Conservation (phyloP, 2,888 invertebrate genomes). For the Dicyrtomina minuta region DNA sequence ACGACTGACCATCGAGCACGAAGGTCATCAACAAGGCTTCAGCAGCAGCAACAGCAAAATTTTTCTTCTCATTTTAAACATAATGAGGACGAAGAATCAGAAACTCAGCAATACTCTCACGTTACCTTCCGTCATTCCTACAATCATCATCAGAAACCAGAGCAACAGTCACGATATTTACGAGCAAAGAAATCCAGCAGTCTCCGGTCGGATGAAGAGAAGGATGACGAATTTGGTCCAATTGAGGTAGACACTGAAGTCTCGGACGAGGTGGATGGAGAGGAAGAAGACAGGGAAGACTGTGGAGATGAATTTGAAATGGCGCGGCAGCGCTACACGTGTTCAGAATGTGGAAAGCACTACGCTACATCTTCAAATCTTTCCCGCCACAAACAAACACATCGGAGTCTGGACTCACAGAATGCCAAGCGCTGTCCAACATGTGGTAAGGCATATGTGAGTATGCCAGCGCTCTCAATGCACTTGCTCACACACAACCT, state of each 20-base stretch:
- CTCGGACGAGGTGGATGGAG: not conserved
- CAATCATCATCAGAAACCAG: too few relatives aligned
- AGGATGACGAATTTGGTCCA: too few relatives aligned
- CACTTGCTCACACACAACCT: slow-evolving; percentile 83
- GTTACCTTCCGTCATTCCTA: too few relatives aligned
- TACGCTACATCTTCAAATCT: slow-evolving; percentile 89
- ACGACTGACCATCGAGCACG: slow-evolving; percentile 11
- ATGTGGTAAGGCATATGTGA: slow-evolving; percentile 96
- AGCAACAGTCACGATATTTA: too few relatives aligned
- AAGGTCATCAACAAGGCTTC: too few relatives aligned
- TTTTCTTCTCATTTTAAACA: too few relatives aligned
- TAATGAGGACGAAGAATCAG: too few relatives aligned
- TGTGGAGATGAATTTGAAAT: not conserved
- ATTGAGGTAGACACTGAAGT: too few relatives aligned
- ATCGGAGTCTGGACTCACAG: slow-evolving; percentile 87
- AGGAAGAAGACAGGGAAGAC: not conserved
- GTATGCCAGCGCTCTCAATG: slow-evolving; percentile 96
- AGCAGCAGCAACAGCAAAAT: too few relatives aligned
- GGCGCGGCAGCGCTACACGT: slow-evolving; percentile 71
- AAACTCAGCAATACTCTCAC: too few relatives aligned
- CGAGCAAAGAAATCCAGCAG: too few relatives aligned
- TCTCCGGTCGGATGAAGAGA: too few relatives aligned
- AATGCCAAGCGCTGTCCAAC: slow-evolving; percentile 92
- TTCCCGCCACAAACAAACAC: slow-evolving; percentile 87
- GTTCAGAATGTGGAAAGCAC: slow-evolving; percentile 85